Conservation (phyloP, 2,888 invertebrate genomes). For the Orchestes rusci region DNA sequence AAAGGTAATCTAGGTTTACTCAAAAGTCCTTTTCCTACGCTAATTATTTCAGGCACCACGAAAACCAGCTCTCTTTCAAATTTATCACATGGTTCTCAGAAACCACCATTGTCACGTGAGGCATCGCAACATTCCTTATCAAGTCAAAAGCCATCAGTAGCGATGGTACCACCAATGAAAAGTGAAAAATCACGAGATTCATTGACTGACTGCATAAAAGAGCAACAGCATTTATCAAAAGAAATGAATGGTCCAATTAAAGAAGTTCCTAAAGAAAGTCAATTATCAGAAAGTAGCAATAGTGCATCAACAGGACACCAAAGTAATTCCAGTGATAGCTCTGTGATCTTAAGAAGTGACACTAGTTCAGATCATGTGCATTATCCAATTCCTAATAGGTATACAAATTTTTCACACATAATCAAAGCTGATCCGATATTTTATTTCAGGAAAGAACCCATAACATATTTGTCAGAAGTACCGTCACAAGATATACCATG, state of each 20-base stretch:
- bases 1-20: conserved; percentile 61
- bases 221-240: too few species aligned
- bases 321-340: conserved; percentile 64
- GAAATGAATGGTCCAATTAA: too few species aligned
- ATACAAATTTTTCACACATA: not conserved
- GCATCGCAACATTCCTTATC: conserved; percentile 35
- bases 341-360: conserved; percentile 61
- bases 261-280: conserved; percentile 38
- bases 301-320: conserved; percentile 60
- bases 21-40: not conserved
- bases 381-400: conserved; percentile 45
- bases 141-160: conserved; percentile 38
- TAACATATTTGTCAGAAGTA: conserved; percentile 37
- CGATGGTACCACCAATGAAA: conserved; percentile 72
- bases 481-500: conserved; percentile 24
- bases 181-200: conserved; percentile 37
- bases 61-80: conserved; percentile 25
- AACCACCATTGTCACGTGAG: conserved; percentile 38
- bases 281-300: conserved; percentile 64
- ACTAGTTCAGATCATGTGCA: conserved; percentile 51
- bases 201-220: conserved; percentile 25
- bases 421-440: not conserved
- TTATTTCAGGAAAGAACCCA: conserved; percentile 50
- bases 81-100: conserved; percentile 36
- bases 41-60: conserved; percentile 16